Conservation (phyloP, 2,113 vertebrate genomes). For the Octodon degus region DNA sequence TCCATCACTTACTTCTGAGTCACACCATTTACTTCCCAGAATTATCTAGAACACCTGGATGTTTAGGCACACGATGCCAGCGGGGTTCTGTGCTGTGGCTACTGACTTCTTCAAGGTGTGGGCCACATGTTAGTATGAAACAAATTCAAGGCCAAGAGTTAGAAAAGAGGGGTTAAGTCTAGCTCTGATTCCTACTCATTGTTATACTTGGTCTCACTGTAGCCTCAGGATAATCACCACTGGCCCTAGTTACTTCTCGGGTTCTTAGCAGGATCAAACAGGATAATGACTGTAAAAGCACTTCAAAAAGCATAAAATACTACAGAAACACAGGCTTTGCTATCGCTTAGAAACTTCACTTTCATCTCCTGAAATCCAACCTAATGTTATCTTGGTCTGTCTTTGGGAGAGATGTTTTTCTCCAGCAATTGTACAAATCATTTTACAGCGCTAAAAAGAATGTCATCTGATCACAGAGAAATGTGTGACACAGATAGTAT, state of each 20-base stretch:
- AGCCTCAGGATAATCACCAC: constrained; percentile 25
- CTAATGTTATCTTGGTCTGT: constrained; percentile 1
- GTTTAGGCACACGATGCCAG: not conserved
- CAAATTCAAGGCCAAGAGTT: not conserved
- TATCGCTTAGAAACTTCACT: constrained; percentile 36
- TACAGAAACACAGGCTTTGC: constrained; percentile 62
- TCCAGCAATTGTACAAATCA: constrained; percentile 26
- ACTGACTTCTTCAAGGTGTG: not conserved
- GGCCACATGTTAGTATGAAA: not conserved
- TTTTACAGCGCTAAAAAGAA: not conserved
- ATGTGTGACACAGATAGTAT: not conserved
- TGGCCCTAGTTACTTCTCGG: not conserved
- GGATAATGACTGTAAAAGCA: constrained; percentile 58
- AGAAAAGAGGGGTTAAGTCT: not conserved
- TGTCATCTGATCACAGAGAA: not conserved
- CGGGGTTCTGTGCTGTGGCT: not conserved
- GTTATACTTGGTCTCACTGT: constrained; percentile 16
- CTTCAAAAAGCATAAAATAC: constrained; percentile 60
- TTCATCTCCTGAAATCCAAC: constrained; percentile 62
- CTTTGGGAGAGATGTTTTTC: constrained; percentile 35
- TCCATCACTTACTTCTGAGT: not conserved
- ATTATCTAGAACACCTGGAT: not conserved
- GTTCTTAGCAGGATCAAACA: constrained; percentile 59
- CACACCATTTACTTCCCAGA: not conserved
- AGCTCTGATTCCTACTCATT: not conserved